Evolutionary conservation across 2,888 invertebrate species (phyloP).

Genomic region (Eucera pruinosa): DNA sequence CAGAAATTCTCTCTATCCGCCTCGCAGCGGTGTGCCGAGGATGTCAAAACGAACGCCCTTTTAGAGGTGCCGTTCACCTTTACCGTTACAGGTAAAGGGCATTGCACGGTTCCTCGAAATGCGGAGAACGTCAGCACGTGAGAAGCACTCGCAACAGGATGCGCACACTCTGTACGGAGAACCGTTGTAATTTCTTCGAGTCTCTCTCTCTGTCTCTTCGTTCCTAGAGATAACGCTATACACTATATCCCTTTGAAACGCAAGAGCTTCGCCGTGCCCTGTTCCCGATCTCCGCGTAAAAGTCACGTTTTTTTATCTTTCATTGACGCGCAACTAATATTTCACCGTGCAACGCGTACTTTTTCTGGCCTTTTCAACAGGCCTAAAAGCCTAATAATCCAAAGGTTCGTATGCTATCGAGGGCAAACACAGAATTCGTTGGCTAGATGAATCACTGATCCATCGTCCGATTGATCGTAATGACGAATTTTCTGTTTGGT

Average conservation of each 20-base stretch:
- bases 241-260: background rate
- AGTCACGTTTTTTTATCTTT: background rate
- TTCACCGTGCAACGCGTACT: too few species aligned
- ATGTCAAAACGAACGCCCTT: conserved; percentile 49
- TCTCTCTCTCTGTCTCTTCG: background rate
- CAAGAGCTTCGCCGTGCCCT: background rate
- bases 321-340: too few species aligned
- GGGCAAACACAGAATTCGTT: background rate
- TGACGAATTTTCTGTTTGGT: background rate
- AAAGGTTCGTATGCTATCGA: too few species aligned
- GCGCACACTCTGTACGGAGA: conserved; percentile 32
- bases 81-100: conserved; percentile 71
- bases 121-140: conserved; percentile 33
- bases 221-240: conserved; percentile 16
- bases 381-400: too few species aligned
- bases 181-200: conserved; percentile 41
- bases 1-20: conserved; percentile 6
- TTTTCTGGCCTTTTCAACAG: too few species aligned
- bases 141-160: conserved; percentile 40
- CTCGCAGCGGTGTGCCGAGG: too few species aligned
- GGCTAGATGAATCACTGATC: background rate
- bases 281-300: background rate
- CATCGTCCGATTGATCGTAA: background rate
- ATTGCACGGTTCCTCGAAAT: conserved; percentile 67
- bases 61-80: conserved; percentile 39